phyloP scores from a whole-genome alignment of 2,113 vertebrate genomes.

The Bagarius yarrelli region DNA sequence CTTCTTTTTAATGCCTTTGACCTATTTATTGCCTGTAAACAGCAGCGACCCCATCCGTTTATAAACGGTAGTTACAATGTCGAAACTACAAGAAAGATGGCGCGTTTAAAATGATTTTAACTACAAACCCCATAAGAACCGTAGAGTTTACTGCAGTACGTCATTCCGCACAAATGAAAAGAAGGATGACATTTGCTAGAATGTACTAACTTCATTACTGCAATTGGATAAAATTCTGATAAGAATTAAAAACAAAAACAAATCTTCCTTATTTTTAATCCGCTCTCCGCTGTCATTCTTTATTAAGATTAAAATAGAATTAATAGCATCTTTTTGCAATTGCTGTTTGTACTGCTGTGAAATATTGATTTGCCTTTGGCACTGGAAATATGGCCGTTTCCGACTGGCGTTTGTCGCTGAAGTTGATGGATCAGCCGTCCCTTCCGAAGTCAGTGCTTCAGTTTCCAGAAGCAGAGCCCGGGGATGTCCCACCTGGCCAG shows the following conservation, averaged over 20 bases:
- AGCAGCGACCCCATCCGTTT: background rate
- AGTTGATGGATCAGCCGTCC: conserved; percentile 75
- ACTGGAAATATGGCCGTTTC: conserved; percentile 70
- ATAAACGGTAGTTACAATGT: background rate
- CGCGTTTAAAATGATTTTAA: background rate
- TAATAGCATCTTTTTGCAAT: background rate
- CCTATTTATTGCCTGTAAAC: background rate
- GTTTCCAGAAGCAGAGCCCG: conserved; percentile 76
- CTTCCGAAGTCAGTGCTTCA: conserved; percentile 76
- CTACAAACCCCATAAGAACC: conserved; percentile 24
- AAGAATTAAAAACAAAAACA: background rate
- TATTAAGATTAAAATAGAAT: too few relatives aligned
- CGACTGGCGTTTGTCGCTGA: conserved; percentile 79
- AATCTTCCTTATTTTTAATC: background rate
- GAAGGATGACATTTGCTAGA: conserved; percentile 20
- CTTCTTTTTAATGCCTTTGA: background rate
- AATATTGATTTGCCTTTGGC: background rate
- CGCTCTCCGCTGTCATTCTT: background rate
- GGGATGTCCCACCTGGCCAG: conserved; percentile 71
- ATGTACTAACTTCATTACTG: background rate
- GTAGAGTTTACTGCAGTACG: background rate
- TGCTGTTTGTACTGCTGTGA: background rate
- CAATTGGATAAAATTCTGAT: background rate
- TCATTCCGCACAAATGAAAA: conserved; percentile 34
- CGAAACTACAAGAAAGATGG: conserved; percentile 18